Conservation (phyloP, 2,888 invertebrate species). For the Eupsilia transversa region DNA sequence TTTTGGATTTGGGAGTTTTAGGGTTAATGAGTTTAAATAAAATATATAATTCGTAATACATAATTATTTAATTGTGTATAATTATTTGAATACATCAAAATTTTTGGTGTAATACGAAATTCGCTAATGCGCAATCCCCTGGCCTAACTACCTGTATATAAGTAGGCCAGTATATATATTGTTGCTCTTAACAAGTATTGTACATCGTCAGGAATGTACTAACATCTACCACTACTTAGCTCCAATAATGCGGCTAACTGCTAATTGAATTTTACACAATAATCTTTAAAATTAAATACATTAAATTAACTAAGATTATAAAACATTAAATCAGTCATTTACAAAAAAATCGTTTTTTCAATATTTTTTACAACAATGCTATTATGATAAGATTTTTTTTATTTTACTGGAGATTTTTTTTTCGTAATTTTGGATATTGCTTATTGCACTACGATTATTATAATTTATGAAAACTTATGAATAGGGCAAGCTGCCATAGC, state of each 20-base stretch:
- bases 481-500: constrained; percentile 62
- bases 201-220: constrained; percentile 89
- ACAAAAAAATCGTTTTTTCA: constrained; percentile 72
- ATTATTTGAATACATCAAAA: constrained; percentile 87
- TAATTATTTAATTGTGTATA: constrained; percentile 87
- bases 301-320: constrained; percentile 81
- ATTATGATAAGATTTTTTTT: constrained; percentile 64
- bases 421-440: constrained; percentile 74
- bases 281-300: constrained; percentile 80
- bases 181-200: constrained; percentile 80
- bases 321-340: constrained; percentile 87
- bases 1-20: not conserved
- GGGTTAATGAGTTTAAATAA: constrained; percentile 62
- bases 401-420: constrained; percentile 66
- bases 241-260: constrained; percentile 71
- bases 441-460: constrained; percentile 76
- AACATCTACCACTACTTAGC: constrained; percentile 82
- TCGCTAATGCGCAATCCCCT: constrained; percentile 79
- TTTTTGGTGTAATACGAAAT: constrained; percentile 88
- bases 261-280: constrained; percentile 75
- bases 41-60: constrained; percentile 76
- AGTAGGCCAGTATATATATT: constrained; percentile 78
- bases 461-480: constrained; percentile 62
- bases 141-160: constrained; percentile 75
- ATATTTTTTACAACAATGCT: constrained; percentile 76